Evolutionary conservation across 2,888 invertebrate species (phyloP), one percentile per base, ranked within the genome.

Genomic region (Pyrrhia umbra): DNA sequence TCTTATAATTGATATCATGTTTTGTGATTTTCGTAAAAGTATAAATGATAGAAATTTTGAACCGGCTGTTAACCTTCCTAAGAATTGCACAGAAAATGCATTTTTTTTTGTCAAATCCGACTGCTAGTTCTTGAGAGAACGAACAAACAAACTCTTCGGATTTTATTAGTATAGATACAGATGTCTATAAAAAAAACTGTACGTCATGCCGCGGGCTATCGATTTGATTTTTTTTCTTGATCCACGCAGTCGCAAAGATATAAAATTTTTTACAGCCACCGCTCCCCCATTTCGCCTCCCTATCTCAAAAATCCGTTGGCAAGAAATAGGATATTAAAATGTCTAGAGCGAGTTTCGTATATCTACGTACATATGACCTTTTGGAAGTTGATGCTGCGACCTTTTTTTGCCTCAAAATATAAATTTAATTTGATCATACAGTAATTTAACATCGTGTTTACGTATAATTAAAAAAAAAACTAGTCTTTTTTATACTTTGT

Each of bases 181-280:
- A 73, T 68, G 67, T 75, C 58, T 54, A 75, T 70, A 76, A 78
- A 80, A 66, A 76, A 78, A 80, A 66, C 49, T 58, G 65, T 69
- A 55, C 79, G 68, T 80, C 77, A 77, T 79, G 54, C 60, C 68
- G 75, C 18, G 25, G 43, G 63, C 50, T 81, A 80, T 80, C 77
- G 80, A 80, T 81, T 80, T 40, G 47, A 74, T 52, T 60, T 64
- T 86, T 83, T 80, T 80, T 75, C 82, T 77, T 75, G 68, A 75
- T 79, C 75, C 81, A 89, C 89, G 89, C 89, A 89, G 89, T 84
- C 88, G 88, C 88, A 75, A 79, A 84, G 89, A 79, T 90, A 92
- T 92, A 91, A 93, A 90, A 79, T 62, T 78, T 87, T 91, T 93
- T 92, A 92, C 85, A 82, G 80, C 85, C 67, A 67, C 78, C 80